Evolutionary conservation across 1,140 invertebrate species (phyloP), one percentile per base, ranked within the genome.

Genomic region (Argopecten irradians): DNA sequence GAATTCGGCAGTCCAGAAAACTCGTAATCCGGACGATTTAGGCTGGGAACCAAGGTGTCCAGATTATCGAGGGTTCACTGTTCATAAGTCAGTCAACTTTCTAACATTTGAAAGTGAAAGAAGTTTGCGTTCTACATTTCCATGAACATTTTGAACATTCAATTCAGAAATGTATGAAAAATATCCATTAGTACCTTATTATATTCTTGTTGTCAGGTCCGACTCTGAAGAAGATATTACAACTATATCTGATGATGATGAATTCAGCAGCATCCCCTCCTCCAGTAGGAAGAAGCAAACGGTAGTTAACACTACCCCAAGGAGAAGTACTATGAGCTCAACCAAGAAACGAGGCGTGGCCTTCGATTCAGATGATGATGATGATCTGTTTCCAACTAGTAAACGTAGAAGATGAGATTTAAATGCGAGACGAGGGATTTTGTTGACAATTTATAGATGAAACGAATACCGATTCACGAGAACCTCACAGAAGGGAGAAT

Each of bases 281-380:
- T 88, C 91, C 16, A 83, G 35, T 3, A 41, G 87, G 41, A 91
- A 92, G 55, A 87, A 82, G 82, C 22, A 87, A 87, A 22, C 34
- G 43, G 83, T 36, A 35, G 34, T 32, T 82, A 36, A 84, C 89
- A 71, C 43, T 71, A 28, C 83, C 36, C 84, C 83, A 34, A 85
- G 28, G n/a, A 84, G 34, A 82, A 22, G 83, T 14, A 34, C 28
- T 82, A 32, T 43, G 16, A 84, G 33, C 0, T 41, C 34, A 28
- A 87, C 35, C 16, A 89, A 91, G 34, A 87, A 86, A 28, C 84
- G 88, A 84, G 91, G 91, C 22, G 86, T 91, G 0, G 84, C 88
- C 22, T 93, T 91, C 84, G 90, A 90, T 36, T 91, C 90, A 7
- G 91, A 91, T 71, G 86, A 86, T 43, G 92, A 93, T 88, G 92